These are phyloP conservation scores for Hycleus cichorii DNA, from an alignment of 1,140 invertebrate genomes.

Conservation along the genomic window DNA sequence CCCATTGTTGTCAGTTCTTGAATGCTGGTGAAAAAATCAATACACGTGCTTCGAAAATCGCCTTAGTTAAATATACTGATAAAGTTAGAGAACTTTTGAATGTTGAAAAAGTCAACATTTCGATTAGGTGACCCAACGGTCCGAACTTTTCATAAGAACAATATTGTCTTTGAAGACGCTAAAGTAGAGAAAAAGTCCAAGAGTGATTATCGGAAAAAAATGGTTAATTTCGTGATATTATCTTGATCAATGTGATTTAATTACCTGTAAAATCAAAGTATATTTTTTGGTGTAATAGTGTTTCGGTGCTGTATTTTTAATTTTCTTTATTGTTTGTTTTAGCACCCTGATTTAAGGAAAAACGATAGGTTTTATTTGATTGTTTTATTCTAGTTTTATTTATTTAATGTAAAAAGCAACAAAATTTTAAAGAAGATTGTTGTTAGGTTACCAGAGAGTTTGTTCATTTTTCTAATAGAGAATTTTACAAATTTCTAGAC, in stretches of 20 bases:
- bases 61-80: conserved; percentile 75
- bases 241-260: not conserved
- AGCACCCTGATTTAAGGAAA: not conserved
- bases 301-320: too few relatives aligned
- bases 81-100: conserved; percentile 63
- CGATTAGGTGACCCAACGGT: conserved; percentile 45
- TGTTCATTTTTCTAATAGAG: conserved; percentile 15
- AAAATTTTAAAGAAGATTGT: too few relatives aligned
- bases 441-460: conserved; percentile 14
- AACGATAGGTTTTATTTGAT: not conserved
- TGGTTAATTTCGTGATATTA: not conserved
- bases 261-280: too few relatives aligned
- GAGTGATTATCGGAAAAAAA: too few relatives aligned
- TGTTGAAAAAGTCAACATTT: conserved; percentile 57
- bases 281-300: too few relatives aligned
- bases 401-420: too few relatives aligned
- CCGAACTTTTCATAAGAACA: too few relatives aligned
- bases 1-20: conserved; percentile 67
- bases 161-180: too few relatives aligned
- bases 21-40: conserved; percentile 70
- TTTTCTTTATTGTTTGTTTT: too few relatives aligned
- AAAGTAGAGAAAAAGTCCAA: too few relatives aligned
- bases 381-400: not conserved
- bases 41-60: conserved; percentile 67
- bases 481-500: conserved; percentile 21